These are phyloP conservation scores for Aproaerema taeniolella DNA, from an alignment of 2,888 invertebrate species.

Conservation along the genomic window DNA sequence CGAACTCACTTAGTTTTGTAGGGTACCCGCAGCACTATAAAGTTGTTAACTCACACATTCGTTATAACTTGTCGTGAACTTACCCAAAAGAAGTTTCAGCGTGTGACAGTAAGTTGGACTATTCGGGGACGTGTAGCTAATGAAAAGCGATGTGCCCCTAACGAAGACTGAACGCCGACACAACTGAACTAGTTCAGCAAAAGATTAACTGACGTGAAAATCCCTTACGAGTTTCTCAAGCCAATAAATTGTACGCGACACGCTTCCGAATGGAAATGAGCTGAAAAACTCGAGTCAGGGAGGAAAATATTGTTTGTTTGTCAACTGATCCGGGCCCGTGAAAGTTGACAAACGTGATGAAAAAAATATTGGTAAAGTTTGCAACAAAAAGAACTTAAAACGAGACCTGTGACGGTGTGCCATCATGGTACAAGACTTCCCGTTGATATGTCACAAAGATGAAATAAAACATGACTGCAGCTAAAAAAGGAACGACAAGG, in stretches of 20 bases:
- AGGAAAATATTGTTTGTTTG: slow-evolving; percentile 62
- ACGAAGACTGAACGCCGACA: slow-evolving; percentile 48
- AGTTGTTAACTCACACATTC: slow-evolving; percentile 23
- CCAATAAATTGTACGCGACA: slow-evolving; percentile 48
- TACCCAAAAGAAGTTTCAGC: slow-evolving; percentile 34
- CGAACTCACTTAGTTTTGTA: too few species aligned
- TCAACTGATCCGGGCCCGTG: slow-evolving; percentile 45
- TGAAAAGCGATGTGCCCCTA: slow-evolving; percentile 58
- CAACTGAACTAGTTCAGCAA: slow-evolving; percentile 32
- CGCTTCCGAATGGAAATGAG: slow-evolving; percentile 55
- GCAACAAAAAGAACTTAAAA: slow-evolving; percentile 36
- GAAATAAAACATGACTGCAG: too few species aligned
- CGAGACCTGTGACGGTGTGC: not conserved
- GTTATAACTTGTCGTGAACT: slow-evolving; percentile 38
- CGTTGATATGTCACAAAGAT: too few species aligned
- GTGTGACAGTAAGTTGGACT: slow-evolving; percentile 38
- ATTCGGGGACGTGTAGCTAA: slow-evolving; percentile 39
- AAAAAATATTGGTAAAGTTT: slow-evolving; percentile 71
- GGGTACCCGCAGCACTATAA: too few species aligned
- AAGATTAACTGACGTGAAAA: slow-evolving; percentile 38
- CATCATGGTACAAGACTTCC: too few species aligned
- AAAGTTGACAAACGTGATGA: slow-evolving; percentile 60
- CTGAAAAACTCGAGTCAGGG: slow-evolving; percentile 49
- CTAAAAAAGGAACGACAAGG: too few species aligned
- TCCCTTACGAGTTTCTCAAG: slow-evolving; percentile 28